These are phyloP conservation scores for Chloropsis cyanopogon DNA, from an alignment of 2,113 vertebrate species.

Conservation along the genomic window DNA sequence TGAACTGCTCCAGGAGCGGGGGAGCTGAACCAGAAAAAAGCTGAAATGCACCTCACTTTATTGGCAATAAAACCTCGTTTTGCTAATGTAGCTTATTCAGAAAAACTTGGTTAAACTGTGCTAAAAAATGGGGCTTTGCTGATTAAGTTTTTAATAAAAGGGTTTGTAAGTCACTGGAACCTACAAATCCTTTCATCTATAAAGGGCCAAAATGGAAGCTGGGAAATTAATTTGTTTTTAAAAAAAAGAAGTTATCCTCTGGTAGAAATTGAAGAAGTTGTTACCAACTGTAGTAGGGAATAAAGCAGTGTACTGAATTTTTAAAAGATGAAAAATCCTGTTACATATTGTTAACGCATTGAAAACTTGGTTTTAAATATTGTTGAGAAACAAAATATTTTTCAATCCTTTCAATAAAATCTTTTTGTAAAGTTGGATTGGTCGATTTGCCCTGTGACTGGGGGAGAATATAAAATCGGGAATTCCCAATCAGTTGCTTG, in stretches of 20 bases:
- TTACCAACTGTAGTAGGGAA: background rate
- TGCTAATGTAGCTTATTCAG: background rate
- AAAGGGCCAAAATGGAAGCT: constrained; percentile 5
- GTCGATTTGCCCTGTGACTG: background rate
- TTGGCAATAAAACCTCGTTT: background rate
- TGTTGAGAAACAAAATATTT: constrained; percentile 72
- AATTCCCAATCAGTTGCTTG: background rate
- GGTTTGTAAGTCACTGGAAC: background rate
- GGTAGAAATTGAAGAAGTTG: background rate
- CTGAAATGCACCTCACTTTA: background rate
- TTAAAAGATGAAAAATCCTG: constrained; percentile 46
- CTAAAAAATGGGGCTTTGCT: background rate
- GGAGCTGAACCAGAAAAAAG: background rate
- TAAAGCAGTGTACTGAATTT: constrained; percentile 22
- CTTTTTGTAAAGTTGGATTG: constrained; percentile 59
- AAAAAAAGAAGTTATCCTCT: background rate
- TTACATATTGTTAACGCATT: constrained; percentile 72
- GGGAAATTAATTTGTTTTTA: background rate
- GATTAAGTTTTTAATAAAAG: background rate
- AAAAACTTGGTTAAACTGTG: background rate
- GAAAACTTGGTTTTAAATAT: constrained; percentile 72
- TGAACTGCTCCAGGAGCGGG: background rate
- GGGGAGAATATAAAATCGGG: background rate
- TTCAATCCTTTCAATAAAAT: constrained; percentile 85
- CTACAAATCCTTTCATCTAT: background rate